phyloP scores from a whole-genome alignment of 2,113 vertebrate genomes.

The Cephalopterus ornatus region DNA sequence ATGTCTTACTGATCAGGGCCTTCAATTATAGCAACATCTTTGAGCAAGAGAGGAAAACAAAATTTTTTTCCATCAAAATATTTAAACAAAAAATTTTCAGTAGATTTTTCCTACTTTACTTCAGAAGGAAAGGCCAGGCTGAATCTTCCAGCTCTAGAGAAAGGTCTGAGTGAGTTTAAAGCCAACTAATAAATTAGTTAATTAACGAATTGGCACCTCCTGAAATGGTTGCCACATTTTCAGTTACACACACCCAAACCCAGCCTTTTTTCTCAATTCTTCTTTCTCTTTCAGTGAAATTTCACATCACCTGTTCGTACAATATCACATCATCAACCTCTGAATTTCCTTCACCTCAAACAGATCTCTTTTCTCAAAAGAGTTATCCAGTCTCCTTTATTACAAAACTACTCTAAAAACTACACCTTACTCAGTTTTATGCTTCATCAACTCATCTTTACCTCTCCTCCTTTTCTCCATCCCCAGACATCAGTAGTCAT shows the following conservation, averaged over 20 bases:
- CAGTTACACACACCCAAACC: not conserved
- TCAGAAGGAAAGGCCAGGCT: not conserved
- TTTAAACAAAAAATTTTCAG: not conserved
- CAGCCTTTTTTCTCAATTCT: not conserved
- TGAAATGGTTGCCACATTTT: conserved; percentile 2
- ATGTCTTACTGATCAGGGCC: not conserved
- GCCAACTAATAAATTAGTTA: conserved; percentile 1
- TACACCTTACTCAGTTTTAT: not conserved
- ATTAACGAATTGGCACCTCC: conserved; percentile 14
- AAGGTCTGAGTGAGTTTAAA: conserved; percentile 7
- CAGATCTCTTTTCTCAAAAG: not conserved
- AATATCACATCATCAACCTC: not conserved
- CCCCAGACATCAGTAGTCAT: not conserved
- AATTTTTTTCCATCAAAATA: not conserved
- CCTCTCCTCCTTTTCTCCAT: not conserved
- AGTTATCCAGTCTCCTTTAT: not conserved
- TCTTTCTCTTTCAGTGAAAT: not conserved
- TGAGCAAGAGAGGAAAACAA: not conserved
- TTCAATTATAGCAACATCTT: not conserved
- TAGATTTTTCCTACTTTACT: not conserved
- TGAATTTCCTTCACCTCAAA: not conserved
- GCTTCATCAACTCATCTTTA: not conserved
- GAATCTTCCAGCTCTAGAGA: not conserved
- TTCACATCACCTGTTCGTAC: not conserved
- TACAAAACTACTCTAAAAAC: not conserved